These are phyloP conservation scores for Astropecten irregularis DNA, from an alignment of 53 echinoderm and acorn worm genomes.

Conservation along the genomic window DNA sequence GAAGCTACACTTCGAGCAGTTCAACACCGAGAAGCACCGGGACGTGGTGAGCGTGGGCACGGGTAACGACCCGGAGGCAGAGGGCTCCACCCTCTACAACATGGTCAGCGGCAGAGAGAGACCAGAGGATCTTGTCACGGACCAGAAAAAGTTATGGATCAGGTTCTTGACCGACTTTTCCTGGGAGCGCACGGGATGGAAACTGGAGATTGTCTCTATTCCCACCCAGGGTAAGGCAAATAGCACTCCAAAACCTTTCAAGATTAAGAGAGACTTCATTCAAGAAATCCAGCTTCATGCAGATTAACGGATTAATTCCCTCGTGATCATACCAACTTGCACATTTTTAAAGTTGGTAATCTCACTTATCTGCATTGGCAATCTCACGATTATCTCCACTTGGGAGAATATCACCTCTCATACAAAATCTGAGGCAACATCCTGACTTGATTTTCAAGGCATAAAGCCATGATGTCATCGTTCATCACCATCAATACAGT, in stretches of 20 bases:
- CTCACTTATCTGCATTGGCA: too few relatives aligned
- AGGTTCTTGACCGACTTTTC: constrained; percentile 73
- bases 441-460: too few relatives aligned
- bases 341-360: too few relatives aligned
- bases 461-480: too few relatives aligned
- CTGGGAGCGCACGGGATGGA: constrained; percentile 62
- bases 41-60: constrained; percentile 79
- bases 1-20: constrained; percentile 64
- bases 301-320: too few relatives aligned
- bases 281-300: background rate
- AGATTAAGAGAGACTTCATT: background rate
- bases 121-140: constrained; percentile 55
- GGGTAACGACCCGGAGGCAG: constrained; percentile 72
- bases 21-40: constrained; percentile 75
- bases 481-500: too few relatives aligned
- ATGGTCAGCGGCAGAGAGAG: constrained; percentile 56
- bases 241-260: too few relatives aligned
- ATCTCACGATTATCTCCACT: too few relatives aligned
- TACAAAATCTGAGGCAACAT: too few relatives aligned
- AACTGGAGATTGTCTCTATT: constrained; percentile 58
- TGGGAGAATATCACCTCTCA: too few relatives aligned
- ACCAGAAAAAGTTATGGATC: constrained; percentile 72
- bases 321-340: too few relatives aligned
- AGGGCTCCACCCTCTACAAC: constrained; percentile 39
- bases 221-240: constrained; percentile 69